These are phyloP conservation scores for Tapirus indicus DNA, from an alignment of 2,797 vertebrate species.

Conservation along the genomic window DNA sequence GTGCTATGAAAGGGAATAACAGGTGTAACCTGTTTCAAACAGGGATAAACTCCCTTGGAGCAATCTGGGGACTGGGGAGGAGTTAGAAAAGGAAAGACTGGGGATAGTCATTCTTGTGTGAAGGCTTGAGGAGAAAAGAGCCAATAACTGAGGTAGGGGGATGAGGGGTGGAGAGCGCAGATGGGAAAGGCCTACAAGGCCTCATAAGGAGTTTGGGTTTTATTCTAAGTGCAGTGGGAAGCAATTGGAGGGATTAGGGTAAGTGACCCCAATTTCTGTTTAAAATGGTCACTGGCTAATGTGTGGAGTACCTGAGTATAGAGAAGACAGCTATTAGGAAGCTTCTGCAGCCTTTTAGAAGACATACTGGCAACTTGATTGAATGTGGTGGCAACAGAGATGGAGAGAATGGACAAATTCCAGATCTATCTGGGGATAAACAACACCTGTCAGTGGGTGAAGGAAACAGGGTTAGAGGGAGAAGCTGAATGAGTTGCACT, in stretches of 20 bases:
- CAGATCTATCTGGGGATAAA: too few relatives aligned
- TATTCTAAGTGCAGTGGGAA: not conserved
- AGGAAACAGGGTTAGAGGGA: not conserved
- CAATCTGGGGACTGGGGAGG: not conserved
- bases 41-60: not conserved
- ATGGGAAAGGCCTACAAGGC: not conserved
- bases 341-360: not conserved
- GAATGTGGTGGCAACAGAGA: not conserved
- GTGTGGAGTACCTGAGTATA: not conserved
- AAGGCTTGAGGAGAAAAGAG: not conserved
- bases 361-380: not conserved
- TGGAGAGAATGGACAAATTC: too few relatives aligned
- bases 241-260: not conserved
- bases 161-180: rapidly evolving
- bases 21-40: not conserved
- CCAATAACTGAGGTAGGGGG: not conserved
- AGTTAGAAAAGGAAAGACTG: not conserved
- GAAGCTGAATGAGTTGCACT: not conserved
- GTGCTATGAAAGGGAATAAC: not conserved
- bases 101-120: not conserved
- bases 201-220: not conserved
- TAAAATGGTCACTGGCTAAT: not conserved
- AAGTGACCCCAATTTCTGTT: not conserved
- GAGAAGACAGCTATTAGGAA: not conserved
- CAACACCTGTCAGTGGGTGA: not conserved